Evolutionary conservation across 2,797 vertebrate species (phyloP).

Genomic region (Rallus crepitans): DNA sequence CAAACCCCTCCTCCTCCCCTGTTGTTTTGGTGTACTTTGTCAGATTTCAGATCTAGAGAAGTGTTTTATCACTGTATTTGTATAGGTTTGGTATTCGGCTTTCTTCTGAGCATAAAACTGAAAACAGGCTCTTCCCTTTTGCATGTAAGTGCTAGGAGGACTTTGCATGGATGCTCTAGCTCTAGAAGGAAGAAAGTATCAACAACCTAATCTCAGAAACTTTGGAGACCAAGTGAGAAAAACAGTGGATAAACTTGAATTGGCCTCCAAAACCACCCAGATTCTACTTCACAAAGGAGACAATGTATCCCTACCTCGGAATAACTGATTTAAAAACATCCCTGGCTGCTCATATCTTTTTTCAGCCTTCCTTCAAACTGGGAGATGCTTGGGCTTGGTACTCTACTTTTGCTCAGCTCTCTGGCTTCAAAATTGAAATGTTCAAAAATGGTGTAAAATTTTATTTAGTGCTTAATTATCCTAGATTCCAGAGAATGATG

Average conservation of each 20-base stretch:
- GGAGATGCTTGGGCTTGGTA: background rate
- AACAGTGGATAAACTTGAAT: background rate
- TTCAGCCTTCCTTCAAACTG: background rate
- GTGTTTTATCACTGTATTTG: background rate
- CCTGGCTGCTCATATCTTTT: background rate
- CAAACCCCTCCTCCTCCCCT: background rate
- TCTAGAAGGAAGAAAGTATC: background rate
- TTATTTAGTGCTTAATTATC: background rate
- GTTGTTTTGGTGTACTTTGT: background rate
- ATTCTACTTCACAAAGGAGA: background rate
- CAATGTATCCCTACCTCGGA: background rate
- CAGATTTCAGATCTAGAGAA: background rate
- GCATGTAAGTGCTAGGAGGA: background rate
- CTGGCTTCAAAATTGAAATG: background rate
- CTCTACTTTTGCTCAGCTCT: background rate
- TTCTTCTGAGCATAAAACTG: background rate
- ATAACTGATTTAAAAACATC: background rate
- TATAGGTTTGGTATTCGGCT: background rate
- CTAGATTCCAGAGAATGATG: background rate
- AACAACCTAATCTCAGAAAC: background rate
- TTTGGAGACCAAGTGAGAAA: background rate
- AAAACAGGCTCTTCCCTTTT: background rate
- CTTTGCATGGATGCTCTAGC: background rate
- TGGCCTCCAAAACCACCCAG: background rate
- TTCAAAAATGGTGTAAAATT: background rate